Percentiles rank a stretch among this genome's conserved stretches.
These are phyloP conservation scores for Ambastaia sidthimunki DNA, from an alignment of 2,797 vertebrate genomes.

Conservation along the genomic window DNA sequence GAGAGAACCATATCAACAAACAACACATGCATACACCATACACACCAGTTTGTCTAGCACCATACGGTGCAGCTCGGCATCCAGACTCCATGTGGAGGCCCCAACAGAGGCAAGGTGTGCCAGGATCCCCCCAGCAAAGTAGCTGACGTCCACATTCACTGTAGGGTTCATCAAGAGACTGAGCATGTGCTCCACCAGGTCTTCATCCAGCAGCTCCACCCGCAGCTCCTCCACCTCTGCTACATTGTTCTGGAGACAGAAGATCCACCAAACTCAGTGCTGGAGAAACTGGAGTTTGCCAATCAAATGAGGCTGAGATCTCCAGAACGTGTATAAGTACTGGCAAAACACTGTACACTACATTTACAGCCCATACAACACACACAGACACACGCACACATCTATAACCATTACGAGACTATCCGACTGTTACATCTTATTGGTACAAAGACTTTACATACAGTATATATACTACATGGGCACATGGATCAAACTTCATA, in stretches of 20 bases:
- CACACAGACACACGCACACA: neutral
- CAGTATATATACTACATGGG: neutral
- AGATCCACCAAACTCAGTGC: neutral
- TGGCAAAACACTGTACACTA: too few relatives aligned
- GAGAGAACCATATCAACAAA: neutral
- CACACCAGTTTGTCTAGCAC: conserved; percentile 86
- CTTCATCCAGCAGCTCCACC: conserved; percentile 87
- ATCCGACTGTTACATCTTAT: too few relatives aligned
- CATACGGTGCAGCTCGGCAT: conserved; percentile 77
- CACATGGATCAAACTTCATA: neutral
- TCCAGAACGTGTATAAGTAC: neutral
- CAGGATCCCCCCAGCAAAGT: conserved; percentile 93
- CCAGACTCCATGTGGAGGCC: conserved; percentile 86
- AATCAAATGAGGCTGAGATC: neutral
- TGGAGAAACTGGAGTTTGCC: neutral
- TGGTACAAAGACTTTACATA: too few relatives aligned
- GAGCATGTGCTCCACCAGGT: conserved; percentile 90
- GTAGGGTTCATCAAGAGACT: conserved; percentile 83
- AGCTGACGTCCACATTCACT: conserved; percentile 85
- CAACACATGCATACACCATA: conserved; percentile 21
- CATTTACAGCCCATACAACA: neutral
- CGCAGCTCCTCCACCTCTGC: conserved; percentile 92
- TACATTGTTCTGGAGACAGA: conserved; percentile 85
- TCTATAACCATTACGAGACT: too few relatives aligned
- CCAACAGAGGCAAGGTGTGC: conserved; percentile 89